These are phyloP conservation scores for Rhodinocichla rosea DNA, from an alignment of 2,113 vertebrate species.

Conservation along the genomic window DNA sequence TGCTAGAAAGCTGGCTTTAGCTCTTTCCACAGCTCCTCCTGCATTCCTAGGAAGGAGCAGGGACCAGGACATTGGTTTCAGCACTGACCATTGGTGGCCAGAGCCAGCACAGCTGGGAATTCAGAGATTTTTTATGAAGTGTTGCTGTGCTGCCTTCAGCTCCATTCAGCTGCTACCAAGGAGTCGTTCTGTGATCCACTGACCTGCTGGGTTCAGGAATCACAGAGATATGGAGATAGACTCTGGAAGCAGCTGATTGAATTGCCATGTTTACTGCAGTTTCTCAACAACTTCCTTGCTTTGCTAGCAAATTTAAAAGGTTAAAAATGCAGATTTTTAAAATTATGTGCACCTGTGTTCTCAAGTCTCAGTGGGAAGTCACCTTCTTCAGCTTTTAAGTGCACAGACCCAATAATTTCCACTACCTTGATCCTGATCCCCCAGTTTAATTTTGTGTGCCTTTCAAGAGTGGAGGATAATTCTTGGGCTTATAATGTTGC, in stretches of 20 bases:
- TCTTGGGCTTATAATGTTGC: conserved; percentile 21
- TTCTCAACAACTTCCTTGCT: conserved; percentile 36
- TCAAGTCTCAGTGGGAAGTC: conserved; percentile 53
- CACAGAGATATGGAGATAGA: not conserved
- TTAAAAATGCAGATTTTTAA: conserved; percentile 52
- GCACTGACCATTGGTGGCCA: not conserved
- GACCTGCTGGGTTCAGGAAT: not conserved
- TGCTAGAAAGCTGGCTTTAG: not conserved
- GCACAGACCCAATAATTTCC: conserved; percentile 17
- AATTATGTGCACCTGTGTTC: conserved; percentile 38
- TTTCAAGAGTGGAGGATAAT: conserved; percentile 1
- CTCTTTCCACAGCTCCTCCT: not conserved
- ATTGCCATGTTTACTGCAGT: not conserved
- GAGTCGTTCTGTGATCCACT: not conserved
- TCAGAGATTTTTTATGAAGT: not conserved
- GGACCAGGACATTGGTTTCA: not conserved
- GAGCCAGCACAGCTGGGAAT: not conserved
- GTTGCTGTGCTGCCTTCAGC: not conserved
- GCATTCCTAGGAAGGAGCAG: not conserved
- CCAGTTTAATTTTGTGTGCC: conserved; percentile 26
- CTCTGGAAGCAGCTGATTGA: conserved; percentile 41
- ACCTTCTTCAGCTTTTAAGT: conserved; percentile 44
- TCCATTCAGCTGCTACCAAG: not conserved
- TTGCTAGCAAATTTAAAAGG: conserved; percentile 53
- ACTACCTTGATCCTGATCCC: conserved; percentile 8